phyloP scores from a whole-genome alignment of 2,113 vertebrate species.

The Oncorhynchus kisutch region DNA sequence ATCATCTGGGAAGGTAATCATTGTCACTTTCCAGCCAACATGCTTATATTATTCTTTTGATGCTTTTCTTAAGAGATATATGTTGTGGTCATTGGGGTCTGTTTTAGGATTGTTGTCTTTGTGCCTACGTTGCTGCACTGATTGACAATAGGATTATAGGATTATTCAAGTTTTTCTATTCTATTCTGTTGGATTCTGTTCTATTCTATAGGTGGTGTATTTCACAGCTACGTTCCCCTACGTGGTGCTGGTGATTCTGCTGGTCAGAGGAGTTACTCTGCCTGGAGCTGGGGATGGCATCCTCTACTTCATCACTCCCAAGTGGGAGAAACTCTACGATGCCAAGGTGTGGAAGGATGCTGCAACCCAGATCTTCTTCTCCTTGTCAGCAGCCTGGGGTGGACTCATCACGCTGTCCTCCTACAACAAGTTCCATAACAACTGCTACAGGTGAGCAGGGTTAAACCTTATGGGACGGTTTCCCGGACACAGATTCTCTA shows the following conservation, averaged over 20 bases:
- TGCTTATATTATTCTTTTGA: too few relatives aligned
- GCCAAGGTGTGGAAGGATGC: slow-evolving; percentile 99
- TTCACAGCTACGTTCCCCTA: slow-evolving; percentile 98
- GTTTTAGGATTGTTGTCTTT: too few relatives aligned
- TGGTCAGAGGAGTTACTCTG: slow-evolving; percentile 92
- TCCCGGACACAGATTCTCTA: too few relatives aligned
- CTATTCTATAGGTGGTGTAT: slow-evolving; percentile 86
- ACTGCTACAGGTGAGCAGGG: slow-evolving; percentile 90
- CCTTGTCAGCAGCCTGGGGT: slow-evolving; percentile 95
- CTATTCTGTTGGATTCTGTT: too few relatives aligned
- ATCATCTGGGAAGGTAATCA: slow-evolving; percentile 92
- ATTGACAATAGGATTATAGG: slow-evolving; percentile 11
- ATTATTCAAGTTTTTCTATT: too few relatives aligned
- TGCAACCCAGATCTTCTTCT: slow-evolving; percentile 99
- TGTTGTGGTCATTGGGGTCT: too few relatives aligned
- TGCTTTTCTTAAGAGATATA: too few relatives aligned
- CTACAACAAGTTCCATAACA: slow-evolving; percentile 99
- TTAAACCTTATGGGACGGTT: too few relatives aligned
- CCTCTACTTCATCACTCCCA: slow-evolving; percentile 97
- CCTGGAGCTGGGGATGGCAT: slow-evolving; percentile 92
- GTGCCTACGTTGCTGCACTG: too few relatives aligned
- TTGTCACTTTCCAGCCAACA: too few relatives aligned
- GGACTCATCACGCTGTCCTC: slow-evolving; percentile 97
- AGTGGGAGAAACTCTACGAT: slow-evolving; percentile 96
- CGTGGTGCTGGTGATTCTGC: slow-evolving; percentile 92